Evolutionary conservation across 1,140 invertebrate genomes (phyloP), one percentile per base, ranked within the genome.

Genomic region (Aphis craccivora): DNA sequence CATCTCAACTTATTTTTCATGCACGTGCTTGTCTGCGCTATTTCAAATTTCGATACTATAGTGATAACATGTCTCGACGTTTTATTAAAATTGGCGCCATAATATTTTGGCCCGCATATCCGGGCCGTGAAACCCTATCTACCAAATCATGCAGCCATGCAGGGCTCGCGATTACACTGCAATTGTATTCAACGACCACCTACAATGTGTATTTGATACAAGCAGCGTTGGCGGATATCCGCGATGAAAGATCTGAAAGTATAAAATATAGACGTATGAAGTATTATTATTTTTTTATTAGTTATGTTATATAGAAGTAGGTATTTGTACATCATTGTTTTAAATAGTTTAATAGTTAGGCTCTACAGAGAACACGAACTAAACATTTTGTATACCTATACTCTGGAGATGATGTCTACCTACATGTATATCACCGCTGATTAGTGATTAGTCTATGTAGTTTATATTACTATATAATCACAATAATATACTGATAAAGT

Each of bases 31-130:
- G 18, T 35, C 18, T 40, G 9, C 35, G 23, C 22, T 25, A 40
- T 83, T 83, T n/a, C 4, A n/a, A 76, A 40, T 83, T 83, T 18
- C 30, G 60, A 76, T 76, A 35, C 30, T 76, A 6, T 20, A 67
- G 11, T 84, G 40, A 84, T 40, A 30, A 84, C 43, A 83, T 40
- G 86, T 88, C 45, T 88, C 30, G 86, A 35, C n/a, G 2, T 45
- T 48, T 51, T 51, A 35, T 51, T 51, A 8, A 35, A 51, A 51
- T 88, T 51, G 86, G 86, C 86, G 86, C 86, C 86, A 51, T 88
- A 88, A 88, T 35, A 35, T 88, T 88, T 88, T 35, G 30, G n/a
- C 86, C 86, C 86, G 86, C 86, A 88, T 88, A 88, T 88, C 86
- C 86, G 84, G 84, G 23, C 1, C 30, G 25, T 48, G 86, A 88